Percentiles rank a stretch among this genome's conserved stretches.
Evolutionary conservation across 2,888 invertebrate species (phyloP).

Genomic region (Dascillus cervinus): DNA sequence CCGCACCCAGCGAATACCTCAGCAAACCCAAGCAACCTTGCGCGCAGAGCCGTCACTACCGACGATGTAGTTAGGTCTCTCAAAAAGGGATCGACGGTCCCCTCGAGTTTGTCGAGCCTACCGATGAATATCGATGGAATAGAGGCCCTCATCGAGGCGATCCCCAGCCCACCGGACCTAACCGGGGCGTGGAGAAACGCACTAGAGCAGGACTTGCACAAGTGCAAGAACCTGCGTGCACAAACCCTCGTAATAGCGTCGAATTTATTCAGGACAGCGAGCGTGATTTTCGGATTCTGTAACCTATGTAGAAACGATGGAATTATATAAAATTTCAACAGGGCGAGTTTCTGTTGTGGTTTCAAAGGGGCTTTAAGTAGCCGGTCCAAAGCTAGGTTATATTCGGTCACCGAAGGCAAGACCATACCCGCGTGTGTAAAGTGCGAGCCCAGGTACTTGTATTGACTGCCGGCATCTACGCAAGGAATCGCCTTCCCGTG

Average conservation of each 20-base stretch:
- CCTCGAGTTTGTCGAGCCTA: not conserved
- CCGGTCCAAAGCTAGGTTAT: too few species aligned
- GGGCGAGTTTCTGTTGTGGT: slow-evolving; percentile 33
- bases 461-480: too few species aligned
- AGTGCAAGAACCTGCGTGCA: slow-evolving; percentile 11
- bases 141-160: slow-evolving; percentile 15
- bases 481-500: too few species aligned
- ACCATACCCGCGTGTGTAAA: too few species aligned
- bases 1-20: slow-evolving; percentile 1
- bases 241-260: slow-evolving; percentile 29
- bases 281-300: slow-evolving; percentile 17
- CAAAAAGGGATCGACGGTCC: too few species aligned
- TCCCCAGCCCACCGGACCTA: slow-evolving; percentile 23
- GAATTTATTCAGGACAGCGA: too few species aligned
- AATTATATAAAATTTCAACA: slow-evolving; percentile 29
- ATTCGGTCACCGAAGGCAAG: too few species aligned
- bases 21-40: not conserved
- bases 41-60: too few species aligned
- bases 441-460: slow-evolving; percentile 7
- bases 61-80: too few species aligned
- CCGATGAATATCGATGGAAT: slow-evolving; percentile 17
- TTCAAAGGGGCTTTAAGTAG: slow-evolving; percentile 31
- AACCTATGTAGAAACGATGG: slow-evolving; percentile 32
- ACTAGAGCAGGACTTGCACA: slow-evolving; percentile 21
- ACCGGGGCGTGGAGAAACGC: slow-evolving; percentile 10